A percentile compares a stretch with the other conserved stretches of the same genome.
Conservation (phyloP, 2,888 invertebrate species). For the Caenorhabditis sinica region DNA sequence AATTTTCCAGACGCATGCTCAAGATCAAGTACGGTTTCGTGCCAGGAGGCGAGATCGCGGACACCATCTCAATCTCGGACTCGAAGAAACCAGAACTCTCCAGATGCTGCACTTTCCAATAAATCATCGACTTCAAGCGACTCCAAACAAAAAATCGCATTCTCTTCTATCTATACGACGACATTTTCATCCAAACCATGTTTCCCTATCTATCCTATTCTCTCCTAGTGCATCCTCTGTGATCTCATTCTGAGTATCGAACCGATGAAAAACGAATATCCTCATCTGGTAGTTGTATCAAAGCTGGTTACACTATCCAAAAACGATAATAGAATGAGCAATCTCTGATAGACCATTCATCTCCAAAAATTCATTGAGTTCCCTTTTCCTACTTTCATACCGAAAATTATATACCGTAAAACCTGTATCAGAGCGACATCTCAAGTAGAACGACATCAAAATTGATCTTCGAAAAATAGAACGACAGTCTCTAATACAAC, state of each 20-base stretch:
- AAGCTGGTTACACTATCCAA: constrained; percentile 36
- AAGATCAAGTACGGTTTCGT: constrained; percentile 58
- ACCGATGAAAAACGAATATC: constrained; percentile 54
- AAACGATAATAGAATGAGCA: constrained; percentile 27
- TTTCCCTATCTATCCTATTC: not conserved
- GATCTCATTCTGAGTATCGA: constrained; percentile 58
- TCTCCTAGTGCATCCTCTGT: constrained; percentile 48
- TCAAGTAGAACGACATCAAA: too few relatives aligned
- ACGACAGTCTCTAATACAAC: too few relatives aligned
- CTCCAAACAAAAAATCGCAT: not conserved
- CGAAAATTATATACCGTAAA: not conserved
- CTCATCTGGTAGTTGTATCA: constrained; percentile 31
- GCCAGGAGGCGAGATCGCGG: constrained; percentile 56
- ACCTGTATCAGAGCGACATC: too few relatives aligned
- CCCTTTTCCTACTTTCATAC: not conserved
- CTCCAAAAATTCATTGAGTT: not conserved
- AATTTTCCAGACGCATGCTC: constrained; percentile 52
- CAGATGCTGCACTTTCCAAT: constrained; percentile 48
- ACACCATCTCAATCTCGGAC: constrained; percentile 45
- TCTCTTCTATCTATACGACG: too few relatives aligned
- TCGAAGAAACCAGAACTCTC: constrained; percentile 29
- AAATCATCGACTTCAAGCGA: not conserved
- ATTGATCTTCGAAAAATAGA: too few relatives aligned
- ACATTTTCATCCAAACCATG: not conserved
- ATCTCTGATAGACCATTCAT: not conserved